phyloP scores from a whole-genome alignment of 2,113 vertebrate genomes.

The Ophiodon elongatus region DNA sequence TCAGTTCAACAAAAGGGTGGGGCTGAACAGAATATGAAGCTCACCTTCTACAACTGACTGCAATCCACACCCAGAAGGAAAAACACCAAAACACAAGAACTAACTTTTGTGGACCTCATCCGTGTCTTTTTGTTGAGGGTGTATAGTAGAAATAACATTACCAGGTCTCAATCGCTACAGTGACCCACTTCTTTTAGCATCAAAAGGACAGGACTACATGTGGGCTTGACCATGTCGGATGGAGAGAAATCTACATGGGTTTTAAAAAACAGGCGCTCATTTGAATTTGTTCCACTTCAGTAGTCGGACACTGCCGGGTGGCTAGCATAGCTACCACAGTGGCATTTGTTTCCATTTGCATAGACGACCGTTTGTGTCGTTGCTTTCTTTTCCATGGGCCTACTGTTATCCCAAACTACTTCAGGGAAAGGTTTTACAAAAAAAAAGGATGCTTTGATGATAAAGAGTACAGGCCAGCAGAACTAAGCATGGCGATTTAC shows the following conservation, averaged over 20 bases:
- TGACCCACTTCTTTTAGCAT: conserved; percentile 20
- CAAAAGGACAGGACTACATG: neutral
- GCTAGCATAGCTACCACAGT: conserved; percentile 54
- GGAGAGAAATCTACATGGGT: conserved; percentile 14
- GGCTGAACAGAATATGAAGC: conserved; percentile 23
- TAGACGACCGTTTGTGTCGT: conserved; percentile 59
- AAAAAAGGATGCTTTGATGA: conserved; percentile 33
- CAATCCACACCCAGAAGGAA: conserved; percentile 17
- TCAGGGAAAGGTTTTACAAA: conserved; percentile 8
- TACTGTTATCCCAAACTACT: conserved; percentile 32
- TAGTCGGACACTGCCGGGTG: conserved; percentile 32
- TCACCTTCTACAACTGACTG: conserved; percentile 46
- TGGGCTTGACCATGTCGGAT: conserved; percentile 34
- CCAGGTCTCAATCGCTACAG: neutral
- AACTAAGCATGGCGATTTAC: neutral
- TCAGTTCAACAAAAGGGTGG: conserved; percentile 23
- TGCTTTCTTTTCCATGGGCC: conserved; percentile 54
- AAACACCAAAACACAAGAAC: neutral
- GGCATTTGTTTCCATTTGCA: conserved; percentile 78
- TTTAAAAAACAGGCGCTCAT: conserved; percentile 56
- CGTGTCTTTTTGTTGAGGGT: neutral
- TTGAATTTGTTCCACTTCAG: conserved; percentile 72
- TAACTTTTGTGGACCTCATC: conserved; percentile 8
- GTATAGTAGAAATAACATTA: neutral
- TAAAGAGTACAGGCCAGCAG: conserved; percentile 8